These are phyloP conservation scores for Parotia lawesii DNA, from an alignment of 2,113 vertebrate species.

Conservation along the genomic window DNA sequence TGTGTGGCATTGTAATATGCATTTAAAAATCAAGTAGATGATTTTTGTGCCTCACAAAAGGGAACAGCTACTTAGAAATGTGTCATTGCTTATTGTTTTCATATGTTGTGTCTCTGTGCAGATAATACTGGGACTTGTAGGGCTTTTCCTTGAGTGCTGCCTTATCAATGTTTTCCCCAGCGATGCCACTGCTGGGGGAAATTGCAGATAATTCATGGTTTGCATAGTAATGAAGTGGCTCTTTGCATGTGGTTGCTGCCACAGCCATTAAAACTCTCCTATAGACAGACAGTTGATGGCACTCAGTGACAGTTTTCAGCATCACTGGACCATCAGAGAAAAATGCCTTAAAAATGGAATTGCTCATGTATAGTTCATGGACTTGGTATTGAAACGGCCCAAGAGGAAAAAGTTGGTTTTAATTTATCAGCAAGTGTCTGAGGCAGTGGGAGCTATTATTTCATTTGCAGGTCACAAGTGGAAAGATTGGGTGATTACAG, in stretches of 20 bases:
- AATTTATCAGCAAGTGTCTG: neutral
- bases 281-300: accelerated
- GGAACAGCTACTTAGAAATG: neutral
- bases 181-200: neutral
- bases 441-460: neutral
- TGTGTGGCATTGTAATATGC: neutral
- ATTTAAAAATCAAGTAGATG: neutral
- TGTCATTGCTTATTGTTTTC: neutral
- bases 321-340: neutral
- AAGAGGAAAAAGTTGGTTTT: neutral
- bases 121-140: neutral
- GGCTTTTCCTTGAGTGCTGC: neutral
- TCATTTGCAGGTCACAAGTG: neutral
- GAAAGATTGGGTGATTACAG: neutral
- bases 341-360: neutral
- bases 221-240: neutral
- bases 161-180: neutral
- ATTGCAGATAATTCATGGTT: neutral
- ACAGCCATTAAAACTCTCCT: neutral
- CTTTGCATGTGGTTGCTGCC: neutral
- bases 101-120: neutral
- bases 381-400: neutral
- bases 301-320: neutral
- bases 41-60: neutral
- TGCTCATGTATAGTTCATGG: neutral